Base-by-base conservation (phyloP, 2,797 vertebrate species). In the Steatocranus sp. region DNA sequence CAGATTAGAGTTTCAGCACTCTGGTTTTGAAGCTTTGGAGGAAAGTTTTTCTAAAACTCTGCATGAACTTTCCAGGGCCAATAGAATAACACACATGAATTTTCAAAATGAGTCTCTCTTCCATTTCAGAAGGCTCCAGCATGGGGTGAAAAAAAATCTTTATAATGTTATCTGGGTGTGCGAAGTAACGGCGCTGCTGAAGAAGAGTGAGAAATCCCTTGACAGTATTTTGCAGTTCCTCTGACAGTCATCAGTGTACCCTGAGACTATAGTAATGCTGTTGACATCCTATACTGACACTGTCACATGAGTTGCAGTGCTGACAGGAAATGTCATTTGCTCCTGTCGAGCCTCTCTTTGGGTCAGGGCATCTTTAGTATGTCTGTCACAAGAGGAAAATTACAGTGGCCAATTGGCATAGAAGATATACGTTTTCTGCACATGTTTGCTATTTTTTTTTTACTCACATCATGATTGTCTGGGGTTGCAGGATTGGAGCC, bases 1-100 rank as follows among this genome's bases (percentile, higher is more conserved):
- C 81, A 89, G 87, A 93, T 92, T 91, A 93, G 79, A 91, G 68
- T 77, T 88, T 86, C 77, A 88, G 66, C 80, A 20, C 82, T 86
- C 49, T 3, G 11, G 76, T 83, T 92, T 86, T 86, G 66, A 91
- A 88, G 88, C 88, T 88, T 88, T 56, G 63, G 79, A 75, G 73
- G 48, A 83, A 91, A 82, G 56, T 90, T 92, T 91, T 86, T 73
- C 53, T 58, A 82, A 87, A 90, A 86, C 79, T 80, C 27, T 7
- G 11, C 83, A 20, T 89, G 82, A 94, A 93, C 92, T 91, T 91
- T 86, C 54, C 89, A 73, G 76, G 85, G 50, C 82, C 77, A 75
- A 75, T 83, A 77, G 53, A 75, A 84, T 66, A 80, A 80, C 76
- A 81, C 82, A 82, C 56, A 88, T 9, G 36, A 36, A 76, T 83